Base-by-base conservation (phyloP, 2,888 invertebrate species). In the Marasmarcha lunaedactyla region DNA sequence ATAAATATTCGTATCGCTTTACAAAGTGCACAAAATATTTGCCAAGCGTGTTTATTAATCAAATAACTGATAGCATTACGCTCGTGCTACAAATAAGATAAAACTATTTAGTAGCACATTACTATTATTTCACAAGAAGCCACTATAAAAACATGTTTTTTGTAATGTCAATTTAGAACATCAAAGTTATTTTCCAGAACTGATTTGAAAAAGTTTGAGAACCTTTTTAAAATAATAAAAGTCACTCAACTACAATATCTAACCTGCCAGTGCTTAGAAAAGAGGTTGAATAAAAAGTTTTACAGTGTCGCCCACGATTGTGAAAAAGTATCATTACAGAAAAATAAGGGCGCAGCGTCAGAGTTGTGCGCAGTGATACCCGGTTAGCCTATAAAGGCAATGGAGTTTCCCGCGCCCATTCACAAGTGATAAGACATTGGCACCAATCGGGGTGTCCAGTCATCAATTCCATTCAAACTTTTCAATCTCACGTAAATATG, bases 81-180 rank as follows among this genome's bases (percentile, higher is more conserved):
- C 71, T 65, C 72, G 71, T 71, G 71, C 71, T 52, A 49, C 59
- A 57, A 61, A 62, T 49, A 59, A 35, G 30, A 45, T 69, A 72
- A 72, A 73, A 64, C 59, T 34, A 10, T 33, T 13, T n/a, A 25
- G 9, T 25, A 25, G 25, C 9, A 25, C 9, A 6, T 30, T 10
- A 30, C 30, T 30, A 30, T n/a, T 7, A 9, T 10, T 11, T 9
- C 30, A 20, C 20, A 20, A 20, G 20, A 20, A 20, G 4, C 20
- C 7, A 20, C 20, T 20, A 20, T 20, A n/a, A n/a, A n/a, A n/a
- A n/a, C n/a, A n/a, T n/a, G n/a, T n/a, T n/a, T n/a, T n/a, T n/a
- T n/a, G n/a, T n/a, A n/a, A n/a, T n/a, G n/a, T n/a, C n/a, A n/a
- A n/a, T n/a, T n/a, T n/a, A n/a, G n/a, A n/a, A n/a, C n/a, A n/a